Base-by-base conservation (phyloP, 2,888 invertebrate species). In the Drepanosiphum platanoidis region DNA sequence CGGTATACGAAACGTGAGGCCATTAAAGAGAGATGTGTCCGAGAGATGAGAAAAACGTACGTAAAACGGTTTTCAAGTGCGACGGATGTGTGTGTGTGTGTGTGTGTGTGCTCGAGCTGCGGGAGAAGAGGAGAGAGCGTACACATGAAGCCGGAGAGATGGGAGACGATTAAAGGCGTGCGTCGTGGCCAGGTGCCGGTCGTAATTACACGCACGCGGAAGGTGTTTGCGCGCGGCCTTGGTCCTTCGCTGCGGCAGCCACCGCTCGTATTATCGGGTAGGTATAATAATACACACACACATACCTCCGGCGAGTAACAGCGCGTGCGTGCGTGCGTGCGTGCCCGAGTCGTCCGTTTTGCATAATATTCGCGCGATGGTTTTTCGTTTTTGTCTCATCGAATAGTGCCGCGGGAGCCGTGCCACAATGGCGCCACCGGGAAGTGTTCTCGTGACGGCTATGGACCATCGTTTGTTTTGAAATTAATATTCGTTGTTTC, bases 171-270 rank as follows among this genome's bases (percentile, higher is more conserved):
- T 75, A 82, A 61, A 74, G 74, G 61, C 34, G 46, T 64, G 13
- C 66, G 83, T 83, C 74, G 74, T 83, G n/a, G 74, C 74, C 72
- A 83, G 83, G 74, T 83, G 83, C 83, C 27, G 46, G 42, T 46
- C 34, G 64, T 83, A 74, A 74, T 74, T 74, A 83, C 34, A 15
- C 70, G 7, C 46, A 72, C 70, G 7, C 46, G 82, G 61, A 64
- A 82, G 82, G 82, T 82, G 82, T 82, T 82, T n/a, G 72, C 32
- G 61, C n/a, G 32, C 27, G 71, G n/a, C 82, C 82, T 82, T 74
- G 82, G 72, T 82, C 71, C 36, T 46, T 61, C 7, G 46, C 68
- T n/a, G 34, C 68, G 34, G n/a, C 64, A 22, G 5, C 32, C 36
- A 39, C 27, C 46, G 3, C n/a, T n/a, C n/a, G n/a, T n/a, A n/a